These are phyloP conservation scores for Minunthozetes semirufus DNA, from an alignment of 2,888 invertebrate genomes.

Conservation along the genomic window DNA sequence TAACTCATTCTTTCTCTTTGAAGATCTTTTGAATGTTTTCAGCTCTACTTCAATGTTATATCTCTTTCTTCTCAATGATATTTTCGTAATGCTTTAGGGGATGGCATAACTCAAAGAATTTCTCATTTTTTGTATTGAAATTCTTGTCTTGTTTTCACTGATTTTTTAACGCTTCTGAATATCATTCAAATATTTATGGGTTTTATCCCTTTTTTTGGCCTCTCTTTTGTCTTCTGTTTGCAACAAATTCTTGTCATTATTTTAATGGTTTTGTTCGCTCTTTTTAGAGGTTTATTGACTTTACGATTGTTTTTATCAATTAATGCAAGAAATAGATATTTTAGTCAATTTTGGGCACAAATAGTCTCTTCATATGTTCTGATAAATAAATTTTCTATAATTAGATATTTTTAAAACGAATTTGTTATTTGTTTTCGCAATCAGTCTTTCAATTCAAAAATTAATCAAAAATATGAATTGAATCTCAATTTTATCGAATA, in stretches of 20 bases:
- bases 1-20: not conserved
- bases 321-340: no score
- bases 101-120: slow-evolving; percentile 24
- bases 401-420: no score
- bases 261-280: not conserved
- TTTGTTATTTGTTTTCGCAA: no score
- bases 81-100: not conserved
- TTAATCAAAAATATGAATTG: no score
- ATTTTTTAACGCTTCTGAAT: not conserved
- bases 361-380: no score
- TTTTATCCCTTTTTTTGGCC: not conserved
- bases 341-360: no score
- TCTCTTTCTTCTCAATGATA: not conserved
- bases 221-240: not conserved
- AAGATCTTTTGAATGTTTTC: not conserved
- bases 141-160: not conserved
- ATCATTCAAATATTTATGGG: not conserved
- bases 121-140: not conserved
- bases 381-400: no score
- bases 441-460: no score
- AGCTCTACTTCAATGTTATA: not conserved
- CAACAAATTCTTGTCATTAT: not conserved
- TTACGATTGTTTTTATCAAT: not conserved
- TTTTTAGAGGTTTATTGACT: not conserved
- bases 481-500: no score